Evolutionary conservation across 2,113 vertebrate genomes (phyloP), one percentile per base, ranked within the genome.

Genomic region (Larimichthys crocea): DNA sequence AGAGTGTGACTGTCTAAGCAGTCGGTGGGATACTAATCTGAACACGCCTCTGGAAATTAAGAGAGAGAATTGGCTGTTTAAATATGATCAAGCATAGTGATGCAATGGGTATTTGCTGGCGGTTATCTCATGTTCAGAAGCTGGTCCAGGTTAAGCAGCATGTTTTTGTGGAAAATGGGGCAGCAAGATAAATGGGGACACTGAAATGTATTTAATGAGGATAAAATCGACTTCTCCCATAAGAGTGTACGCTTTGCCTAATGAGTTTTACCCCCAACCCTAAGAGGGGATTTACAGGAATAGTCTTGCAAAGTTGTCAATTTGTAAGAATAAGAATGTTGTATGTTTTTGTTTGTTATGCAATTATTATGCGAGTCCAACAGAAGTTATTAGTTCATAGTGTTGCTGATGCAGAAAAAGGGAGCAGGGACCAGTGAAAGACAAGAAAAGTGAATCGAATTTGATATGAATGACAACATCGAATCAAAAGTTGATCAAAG

Each of bases 131-230:
- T 85, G 84, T 94, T 90, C 89, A 76, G 87, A 67, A 83, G 88
- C 84, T 50, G 74, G 86, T 91, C 93, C 92, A 93, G 96, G 95
- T 96, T 95, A 95, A 96, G 95, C 91, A 93, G 88, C 80, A 83
- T 88, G 84, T 90, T 89, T 91, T 94, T 86, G 90, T 92, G 93
- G 90, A 93, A 95, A 96, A 95, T 83, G 91, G 92, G 84, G 92
- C 92, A 92, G 76, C 63, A 81, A 85, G 88, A 92, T 92, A 91
- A 92, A 91, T 88, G 73, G 77, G 74, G 72, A 82, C 80, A 84
- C 74, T 80, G 66, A 92, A 90, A 91, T 88, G 89, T 89, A 90
- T 93, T 91, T 92, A 89, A 93, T 92, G 87, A 93, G 92, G 83
- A 90, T 82, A 65, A 85, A 92, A 86, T 80, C 11, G 14, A 76